Evolutionary conservation across 2,888 invertebrate species (phyloP).

Genomic region (Watsonalla binaria): DNA sequence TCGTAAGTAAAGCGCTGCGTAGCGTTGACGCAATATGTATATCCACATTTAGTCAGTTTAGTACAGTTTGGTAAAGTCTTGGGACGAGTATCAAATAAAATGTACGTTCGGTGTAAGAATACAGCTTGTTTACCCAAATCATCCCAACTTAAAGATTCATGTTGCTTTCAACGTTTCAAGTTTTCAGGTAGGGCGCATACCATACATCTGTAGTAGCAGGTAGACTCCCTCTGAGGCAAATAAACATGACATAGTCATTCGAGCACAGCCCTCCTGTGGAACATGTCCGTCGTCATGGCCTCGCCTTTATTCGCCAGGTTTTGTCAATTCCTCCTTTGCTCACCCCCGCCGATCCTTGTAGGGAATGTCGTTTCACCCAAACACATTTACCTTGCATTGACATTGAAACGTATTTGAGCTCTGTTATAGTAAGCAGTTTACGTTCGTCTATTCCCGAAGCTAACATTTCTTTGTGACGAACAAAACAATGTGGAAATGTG

Average conservation of each 20-base stretch:
- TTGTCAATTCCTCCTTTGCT: slow-evolving; percentile 53
- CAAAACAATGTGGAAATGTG: background rate
- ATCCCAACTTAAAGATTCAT: slow-evolving; percentile 55
- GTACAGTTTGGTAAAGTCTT: background rate
- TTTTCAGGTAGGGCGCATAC: slow-evolving; percentile 31
- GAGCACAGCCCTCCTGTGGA: slow-evolving; percentile 45
- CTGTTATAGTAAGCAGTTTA: slow-evolving; percentile 42
- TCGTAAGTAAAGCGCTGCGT: background rate
- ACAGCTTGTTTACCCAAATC: slow-evolving; percentile 49
- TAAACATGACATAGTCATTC: slow-evolving; percentile 71
- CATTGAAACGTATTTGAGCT: slow-evolving; percentile 47
- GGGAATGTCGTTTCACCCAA: slow-evolving; percentile 43
- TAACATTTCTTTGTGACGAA: slow-evolving; percentile 19
- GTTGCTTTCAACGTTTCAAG: slow-evolving; percentile 51
- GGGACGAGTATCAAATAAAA: background rate
- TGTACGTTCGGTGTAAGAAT: slow-evolving; percentile 28
- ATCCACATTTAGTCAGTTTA: background rate
- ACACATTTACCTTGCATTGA: slow-evolving; percentile 53
- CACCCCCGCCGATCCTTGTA: slow-evolving; percentile 49
- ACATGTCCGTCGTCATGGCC: slow-evolving; percentile 51
- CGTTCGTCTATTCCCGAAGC: slow-evolving; percentile 23
- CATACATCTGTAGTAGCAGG: slow-evolving; percentile 37
- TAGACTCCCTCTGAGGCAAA: slow-evolving; percentile 66
- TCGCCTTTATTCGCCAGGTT: slow-evolving; percentile 63
- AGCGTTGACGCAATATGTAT: background rate